phyloP scores from a whole-genome alignment of 1,140 invertebrate genomes.

The Musca domestica region DNA sequence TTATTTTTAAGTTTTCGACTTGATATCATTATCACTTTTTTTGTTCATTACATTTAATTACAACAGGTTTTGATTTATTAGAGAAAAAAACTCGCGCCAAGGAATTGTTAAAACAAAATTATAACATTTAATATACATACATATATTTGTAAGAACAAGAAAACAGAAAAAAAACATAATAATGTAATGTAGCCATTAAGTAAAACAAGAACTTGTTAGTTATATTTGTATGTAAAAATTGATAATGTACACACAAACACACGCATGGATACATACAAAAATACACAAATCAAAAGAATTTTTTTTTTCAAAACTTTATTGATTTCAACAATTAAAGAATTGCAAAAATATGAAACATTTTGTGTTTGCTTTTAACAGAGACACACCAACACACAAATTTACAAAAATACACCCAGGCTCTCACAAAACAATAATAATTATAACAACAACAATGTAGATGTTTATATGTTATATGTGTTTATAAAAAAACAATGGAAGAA shows the following conservation, averaged over 20 bases:
- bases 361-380: not conserved
- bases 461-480: constrained; percentile 20
- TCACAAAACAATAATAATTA: not conserved
- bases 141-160: constrained; percentile 14
- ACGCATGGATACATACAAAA: not conserved
- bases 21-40: not conserved
- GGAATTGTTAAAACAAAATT: constrained; percentile 46
- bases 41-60: not conserved
- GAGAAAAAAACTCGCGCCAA: constrained; percentile 43
- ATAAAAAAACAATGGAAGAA: constrained; percentile 3
- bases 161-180: not conserved
- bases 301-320: not conserved
- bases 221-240: constrained; percentile 17
- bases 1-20: not conserved
- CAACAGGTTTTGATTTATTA: constrained; percentile 23
- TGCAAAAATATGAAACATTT: not conserved
- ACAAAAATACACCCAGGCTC: not conserved
- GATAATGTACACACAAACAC: not conserved
- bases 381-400: not conserved
- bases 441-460: constrained; percentile 11
- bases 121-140: constrained; percentile 33
- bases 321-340: not conserved
- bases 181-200: constrained; percentile 2
- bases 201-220: constrained; percentile 8
- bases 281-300: not conserved